Percentiles rank a stretch among this genome's conserved stretches.
These are phyloP conservation scores for Ephestia elutella DNA, from an alignment of 1,140 invertebrate genomes.

Conservation along the genomic window DNA sequence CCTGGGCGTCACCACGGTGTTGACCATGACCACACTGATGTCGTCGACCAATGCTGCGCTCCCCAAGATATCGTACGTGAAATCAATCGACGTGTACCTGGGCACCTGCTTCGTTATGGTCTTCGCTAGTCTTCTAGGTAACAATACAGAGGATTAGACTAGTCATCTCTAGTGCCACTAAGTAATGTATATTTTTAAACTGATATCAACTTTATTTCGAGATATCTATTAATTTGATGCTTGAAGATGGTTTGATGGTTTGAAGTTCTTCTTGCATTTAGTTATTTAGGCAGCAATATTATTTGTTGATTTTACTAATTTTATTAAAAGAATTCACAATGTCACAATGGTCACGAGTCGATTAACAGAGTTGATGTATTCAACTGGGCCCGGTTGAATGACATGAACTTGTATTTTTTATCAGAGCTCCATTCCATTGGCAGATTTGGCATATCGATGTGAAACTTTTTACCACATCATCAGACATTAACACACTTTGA, in stretches of 20 bases:
- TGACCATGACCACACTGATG: conserved; percentile 99
- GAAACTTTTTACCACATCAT: not conserved
- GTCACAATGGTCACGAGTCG: too few relatives aligned
- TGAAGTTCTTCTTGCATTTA: too few relatives aligned
- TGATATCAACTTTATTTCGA: too few relatives aligned
- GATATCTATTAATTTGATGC: too few relatives aligned
- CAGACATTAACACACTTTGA: not conserved
- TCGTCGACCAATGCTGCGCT: conserved; percentile 98
- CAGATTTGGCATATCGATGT: not conserved
- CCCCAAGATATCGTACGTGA: conserved; percentile 98
- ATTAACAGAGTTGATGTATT: not conserved
- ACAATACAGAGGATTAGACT: conserved; percentile 33
- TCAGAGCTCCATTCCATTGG: not conserved
- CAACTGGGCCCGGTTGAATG: not conserved
- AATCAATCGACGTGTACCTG: conserved; percentile 98
- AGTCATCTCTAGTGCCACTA: not conserved
- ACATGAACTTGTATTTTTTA: not conserved
- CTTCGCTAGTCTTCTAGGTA: conserved; percentile 93
- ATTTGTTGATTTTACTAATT: too few relatives aligned
- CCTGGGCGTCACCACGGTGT: conserved; percentile 96
- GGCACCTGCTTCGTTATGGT: conserved; percentile 98
- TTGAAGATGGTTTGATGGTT: too few relatives aligned
- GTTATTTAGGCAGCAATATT: too few relatives aligned
- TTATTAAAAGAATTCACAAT: too few relatives aligned
- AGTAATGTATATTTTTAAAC: not conserved